A percentile compares a stretch with the other conserved stretches of the same genome.
phyloP scores from a whole-genome alignment of 2,888 invertebrate genomes.

The Microctonus hyperodae region DNA sequence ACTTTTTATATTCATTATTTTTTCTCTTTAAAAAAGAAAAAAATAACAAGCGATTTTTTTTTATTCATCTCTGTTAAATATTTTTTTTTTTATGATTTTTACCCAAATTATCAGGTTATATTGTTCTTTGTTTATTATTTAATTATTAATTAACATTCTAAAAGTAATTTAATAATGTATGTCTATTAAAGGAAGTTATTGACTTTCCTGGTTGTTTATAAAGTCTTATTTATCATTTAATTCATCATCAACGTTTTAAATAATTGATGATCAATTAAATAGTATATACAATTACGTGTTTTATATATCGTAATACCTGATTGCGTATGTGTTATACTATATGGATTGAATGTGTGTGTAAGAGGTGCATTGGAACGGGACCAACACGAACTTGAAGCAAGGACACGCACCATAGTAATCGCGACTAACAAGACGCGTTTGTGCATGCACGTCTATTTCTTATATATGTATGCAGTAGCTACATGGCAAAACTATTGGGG shows the following conservation, averaged over 20 bases:
- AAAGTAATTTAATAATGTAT: neutral
- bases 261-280: conserved; percentile 6
- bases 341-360: conserved; percentile 6
- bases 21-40: neutral
- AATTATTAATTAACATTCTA: neutral
- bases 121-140: neutral
- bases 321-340: conserved; percentile 10
- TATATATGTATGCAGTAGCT: neutral
- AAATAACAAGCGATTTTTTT: too few species aligned
- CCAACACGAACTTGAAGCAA: conserved; percentile 60
- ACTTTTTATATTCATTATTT: neutral
- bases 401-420: conserved; percentile 55
- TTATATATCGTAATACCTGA: conserved; percentile 8
- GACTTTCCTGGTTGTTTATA: conserved; percentile 7
- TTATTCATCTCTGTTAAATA: too few species aligned
- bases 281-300: neutral
- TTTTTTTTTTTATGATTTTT: too few species aligned
- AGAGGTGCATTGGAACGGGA: conserved; percentile 45
- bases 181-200: neutral
- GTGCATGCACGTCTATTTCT: conserved; percentile 4
- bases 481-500: conserved; percentile 3
- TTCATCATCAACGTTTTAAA: neutral
- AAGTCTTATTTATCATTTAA: neutral
- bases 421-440: conserved; percentile 53
- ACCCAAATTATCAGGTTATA: too few species aligned